Evolutionary conservation across 2,113 vertebrate genomes (phyloP).

Genomic region (Mobula hypostoma): DNA sequence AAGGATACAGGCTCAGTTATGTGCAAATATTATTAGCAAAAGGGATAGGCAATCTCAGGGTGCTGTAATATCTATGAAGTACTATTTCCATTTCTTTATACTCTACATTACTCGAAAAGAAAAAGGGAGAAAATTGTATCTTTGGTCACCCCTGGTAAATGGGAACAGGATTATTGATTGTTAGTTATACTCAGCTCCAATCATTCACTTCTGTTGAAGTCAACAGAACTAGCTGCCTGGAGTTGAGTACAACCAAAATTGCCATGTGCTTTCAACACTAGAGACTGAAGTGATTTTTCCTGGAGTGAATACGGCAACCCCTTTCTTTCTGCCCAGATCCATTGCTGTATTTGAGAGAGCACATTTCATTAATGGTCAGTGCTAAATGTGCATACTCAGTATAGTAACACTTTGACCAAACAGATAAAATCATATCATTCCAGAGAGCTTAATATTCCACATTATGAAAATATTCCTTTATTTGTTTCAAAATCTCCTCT

Average conservation of each 20-base stretch:
- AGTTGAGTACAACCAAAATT: too few species aligned
- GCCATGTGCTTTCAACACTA: too few species aligned
- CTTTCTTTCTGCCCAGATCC: neutral
- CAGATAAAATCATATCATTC: neutral
- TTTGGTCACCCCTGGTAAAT: too few species aligned
- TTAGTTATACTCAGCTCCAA: too few species aligned
- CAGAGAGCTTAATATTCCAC: neutral
- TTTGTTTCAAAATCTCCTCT: neutral
- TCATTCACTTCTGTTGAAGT: too few species aligned
- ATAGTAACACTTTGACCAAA: neutral
- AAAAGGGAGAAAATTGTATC: too few species aligned
- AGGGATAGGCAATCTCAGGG: neutral
- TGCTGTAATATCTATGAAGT: neutral
- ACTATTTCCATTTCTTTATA: neutral
- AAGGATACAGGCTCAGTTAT: neutral
- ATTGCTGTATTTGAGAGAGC: neutral
- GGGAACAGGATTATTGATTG: too few species aligned
- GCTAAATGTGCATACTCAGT: slow-evolving; percentile 12
- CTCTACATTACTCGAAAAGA: neutral
- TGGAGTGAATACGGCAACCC: neutral
- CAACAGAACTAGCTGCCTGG: too few species aligned
- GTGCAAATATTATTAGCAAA: neutral
- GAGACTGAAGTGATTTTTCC: too few species aligned
- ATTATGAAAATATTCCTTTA: neutral
- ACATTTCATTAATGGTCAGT: neutral